These are phyloP conservation scores for Medauroidea extradentata DNA, from an alignment of 1,140 invertebrate species.

Conservation along the genomic window DNA sequence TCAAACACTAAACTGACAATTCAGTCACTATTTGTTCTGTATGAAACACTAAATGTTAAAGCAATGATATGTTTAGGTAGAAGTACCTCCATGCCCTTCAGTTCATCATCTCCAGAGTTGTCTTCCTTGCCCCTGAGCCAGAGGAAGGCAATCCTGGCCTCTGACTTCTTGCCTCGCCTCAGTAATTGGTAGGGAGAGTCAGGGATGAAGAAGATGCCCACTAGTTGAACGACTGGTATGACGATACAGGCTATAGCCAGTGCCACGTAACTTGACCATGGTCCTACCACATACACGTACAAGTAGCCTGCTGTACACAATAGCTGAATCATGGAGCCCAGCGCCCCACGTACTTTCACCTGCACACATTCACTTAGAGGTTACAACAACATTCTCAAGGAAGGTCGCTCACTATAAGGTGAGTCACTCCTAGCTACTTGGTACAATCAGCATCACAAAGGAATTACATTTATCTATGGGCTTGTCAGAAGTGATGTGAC, in stretches of 20 bases:
- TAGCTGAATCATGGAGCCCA: slow-evolving; percentile 77
- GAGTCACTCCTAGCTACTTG: too few species aligned
- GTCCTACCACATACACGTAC: slow-evolving; percentile 68
- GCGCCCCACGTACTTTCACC: slow-evolving; percentile 56
- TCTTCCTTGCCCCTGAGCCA: slow-evolving; percentile 58
- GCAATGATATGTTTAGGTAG: too few species aligned
- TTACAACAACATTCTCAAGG: too few species aligned
- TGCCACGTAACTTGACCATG: slow-evolving; percentile 60
- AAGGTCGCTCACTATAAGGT: too few species aligned
- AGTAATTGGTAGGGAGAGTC: slow-evolving; percentile 75
- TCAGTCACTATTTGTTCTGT: too few species aligned
- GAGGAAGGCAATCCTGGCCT: slow-evolving; percentile 58
- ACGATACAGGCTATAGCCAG: slow-evolving; percentile 60
- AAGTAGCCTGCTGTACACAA: slow-evolving; percentile 73
- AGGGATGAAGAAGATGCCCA: slow-evolving; percentile 68
- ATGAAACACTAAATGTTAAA: too few species aligned
- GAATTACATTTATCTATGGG: too few species aligned
- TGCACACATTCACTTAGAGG: too few species aligned
- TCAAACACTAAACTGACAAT: too few species aligned
- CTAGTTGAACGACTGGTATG: slow-evolving; percentile 55
- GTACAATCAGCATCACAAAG: too few species aligned
- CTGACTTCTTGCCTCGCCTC: slow-evolving; percentile 51
- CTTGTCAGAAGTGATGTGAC: too few species aligned
- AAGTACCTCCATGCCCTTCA: slow-evolving; percentile 50
- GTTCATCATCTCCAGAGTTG: slow-evolving; percentile 55